phyloP scores from a whole-genome alignment of 1,140 invertebrate genomes.

The Akabosia matsudoensis region DNA sequence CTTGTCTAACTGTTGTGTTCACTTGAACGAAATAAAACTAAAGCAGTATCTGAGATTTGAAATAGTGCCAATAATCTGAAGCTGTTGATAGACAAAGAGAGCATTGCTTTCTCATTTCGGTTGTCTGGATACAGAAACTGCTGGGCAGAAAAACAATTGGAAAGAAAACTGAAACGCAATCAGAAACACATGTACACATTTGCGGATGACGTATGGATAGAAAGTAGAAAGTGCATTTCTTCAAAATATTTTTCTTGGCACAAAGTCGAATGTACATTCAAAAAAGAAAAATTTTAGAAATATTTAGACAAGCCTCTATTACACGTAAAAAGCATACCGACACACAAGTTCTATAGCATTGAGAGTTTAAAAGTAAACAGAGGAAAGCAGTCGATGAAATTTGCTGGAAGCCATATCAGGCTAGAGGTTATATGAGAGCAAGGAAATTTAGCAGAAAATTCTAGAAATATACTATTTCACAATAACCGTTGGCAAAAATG shows the following conservation, averaged over 20 bases:
- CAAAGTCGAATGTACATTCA: too few species aligned
- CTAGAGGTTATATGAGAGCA: neutral
- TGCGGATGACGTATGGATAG: neutral
- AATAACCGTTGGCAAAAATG: too few species aligned
- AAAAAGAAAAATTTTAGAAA: too few species aligned
- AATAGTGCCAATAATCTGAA: slow-evolving; percentile 13
- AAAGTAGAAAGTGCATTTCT: too few species aligned
- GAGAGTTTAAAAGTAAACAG: neutral
- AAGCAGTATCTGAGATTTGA: neutral
- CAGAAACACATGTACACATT: neutral
- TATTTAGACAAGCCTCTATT: too few species aligned
- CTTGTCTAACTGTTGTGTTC: too few species aligned
- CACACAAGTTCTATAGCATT: too few species aligned
- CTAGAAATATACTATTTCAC: neutral
- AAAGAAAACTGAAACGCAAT: neutral
- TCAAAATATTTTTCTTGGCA: too few species aligned
- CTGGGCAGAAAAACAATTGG: neutral
- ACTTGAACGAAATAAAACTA: neutral
- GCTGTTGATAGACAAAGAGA: slow-evolving; percentile 11
- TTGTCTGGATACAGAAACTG: neutral
- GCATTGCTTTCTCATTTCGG: neutral
- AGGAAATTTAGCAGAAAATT: slow-evolving; percentile 20
- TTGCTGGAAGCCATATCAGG: too few species aligned
- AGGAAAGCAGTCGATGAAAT: too few species aligned
- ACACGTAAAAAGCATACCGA: too few species aligned